A percentile compares a stretch with the other conserved stretches of the same genome.
These are phyloP conservation scores for Goniozus legneri DNA, from an alignment of 1,140 invertebrate genomes.

Conservation along the genomic window DNA sequence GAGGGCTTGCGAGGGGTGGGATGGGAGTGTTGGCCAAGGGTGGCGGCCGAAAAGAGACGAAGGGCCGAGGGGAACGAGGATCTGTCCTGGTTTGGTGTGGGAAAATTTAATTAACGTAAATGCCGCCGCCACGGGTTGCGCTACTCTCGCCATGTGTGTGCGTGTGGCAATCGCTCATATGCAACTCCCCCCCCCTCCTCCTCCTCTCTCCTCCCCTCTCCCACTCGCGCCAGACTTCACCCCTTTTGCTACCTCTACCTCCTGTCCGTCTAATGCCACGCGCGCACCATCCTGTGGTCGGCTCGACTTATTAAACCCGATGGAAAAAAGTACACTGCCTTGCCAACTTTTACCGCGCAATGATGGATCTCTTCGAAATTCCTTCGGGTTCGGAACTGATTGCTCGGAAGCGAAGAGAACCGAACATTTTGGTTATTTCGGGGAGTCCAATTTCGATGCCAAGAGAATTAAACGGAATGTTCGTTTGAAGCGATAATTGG, in stretches of 20 bases:
- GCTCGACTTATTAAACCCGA: slow-evolving; percentile 28
- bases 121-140: slow-evolving; percentile 44
- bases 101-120: slow-evolving; percentile 57
- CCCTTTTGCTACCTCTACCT: too few species aligned
- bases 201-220: slow-evolving; percentile 1
- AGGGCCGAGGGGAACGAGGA: slow-evolving; percentile 12
- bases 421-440: too few species aligned
- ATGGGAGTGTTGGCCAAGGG: too few species aligned
- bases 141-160: slow-evolving; percentile 45
- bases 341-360: too few species aligned
- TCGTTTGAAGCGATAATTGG: too few species aligned
- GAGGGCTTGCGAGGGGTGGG: slow-evolving; percentile 16
- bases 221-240: slow-evolving; percentile 1
- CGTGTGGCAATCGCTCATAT: slow-evolving; percentile 53
- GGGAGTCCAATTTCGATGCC: too few species aligned
- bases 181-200: slow-evolving; percentile 33
- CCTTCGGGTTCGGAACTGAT: too few species aligned
- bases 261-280: slow-evolving; percentile 16
- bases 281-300: slow-evolving; percentile 20
- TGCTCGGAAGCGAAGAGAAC: too few species aligned
- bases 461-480: too few species aligned
- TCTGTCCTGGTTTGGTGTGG: slow-evolving; percentile 31
- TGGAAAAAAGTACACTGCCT: slow-evolving; percentile 21
- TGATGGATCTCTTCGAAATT: too few species aligned
- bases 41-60: not conserved